Evolutionary conservation across 2,113 vertebrate genomes (phyloP), one percentile per base, ranked within the genome.

Genomic region (Oplegnathus fasciatus): DNA sequence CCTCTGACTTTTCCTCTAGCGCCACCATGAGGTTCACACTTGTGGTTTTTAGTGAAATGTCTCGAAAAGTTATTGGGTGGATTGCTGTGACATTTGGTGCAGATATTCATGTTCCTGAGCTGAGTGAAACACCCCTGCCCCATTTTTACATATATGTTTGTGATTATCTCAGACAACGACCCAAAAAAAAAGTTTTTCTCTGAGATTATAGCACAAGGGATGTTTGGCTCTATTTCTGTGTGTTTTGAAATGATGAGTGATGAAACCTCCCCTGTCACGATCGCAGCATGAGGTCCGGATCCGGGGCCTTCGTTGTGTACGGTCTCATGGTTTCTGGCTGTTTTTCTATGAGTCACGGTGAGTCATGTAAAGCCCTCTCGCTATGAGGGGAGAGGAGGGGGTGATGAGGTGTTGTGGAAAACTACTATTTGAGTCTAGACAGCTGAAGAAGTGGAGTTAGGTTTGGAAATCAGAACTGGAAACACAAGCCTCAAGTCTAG

Each of bases 361-460:
- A 94, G 89, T 94, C 94, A 93, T 83, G 84, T 91, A 77, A 85
- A 92, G 80, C 69, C n/a, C 80, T 90, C 76, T 86, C 71, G 42
- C 88, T 90, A 75, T 80, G 54, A 86, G 78, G 28, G 55, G 80
- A 83, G 83, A 62, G 86, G 83, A 78, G 62, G 91, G 75, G 86
- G 84, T 86, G 90, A 94, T 90, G 94, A 93, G 87, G 93, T 93
- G 94, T 89, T 92, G 94, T 92, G 93, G 94, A 94, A 94, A 94
- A 92, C 88, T 76, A 85, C 90, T 90, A 86, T 86, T 89, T 86
- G 83, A 90, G 91, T 93, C 92, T 90, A 92, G 91, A 93, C 92
- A 83, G 88, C 82, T 83, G 76, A 94, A 92, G 86, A 89, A 90
- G 82, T 90, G 72, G 75, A 91, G 88, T 72, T 86, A 1, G 77